Conservation (phyloP, 2,797 vertebrate genomes). For the Sitta carolinensis region DNA sequence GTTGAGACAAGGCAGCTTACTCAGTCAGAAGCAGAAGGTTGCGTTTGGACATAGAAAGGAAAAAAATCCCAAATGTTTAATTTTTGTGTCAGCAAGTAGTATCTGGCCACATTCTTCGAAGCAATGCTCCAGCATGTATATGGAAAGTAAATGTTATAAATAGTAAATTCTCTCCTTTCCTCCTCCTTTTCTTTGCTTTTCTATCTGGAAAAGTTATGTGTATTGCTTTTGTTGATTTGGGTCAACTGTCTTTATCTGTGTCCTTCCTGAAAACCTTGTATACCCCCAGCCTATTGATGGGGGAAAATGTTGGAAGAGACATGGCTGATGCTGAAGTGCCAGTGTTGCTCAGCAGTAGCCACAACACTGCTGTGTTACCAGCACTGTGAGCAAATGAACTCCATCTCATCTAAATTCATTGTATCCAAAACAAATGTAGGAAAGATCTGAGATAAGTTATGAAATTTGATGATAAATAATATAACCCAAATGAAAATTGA, state of each 20-base stretch:
- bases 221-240: neutral
- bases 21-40: neutral
- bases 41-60: neutral
- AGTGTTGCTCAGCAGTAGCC: neutral
- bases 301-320: neutral
- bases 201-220: neutral
- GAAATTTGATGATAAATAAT: neutral
- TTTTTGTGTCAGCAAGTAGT: neutral
- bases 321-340: neutral
- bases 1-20: neutral
- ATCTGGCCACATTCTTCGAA: neutral
- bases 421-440: neutral
- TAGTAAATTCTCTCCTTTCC: neutral
- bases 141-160: neutral
- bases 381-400: neutral
- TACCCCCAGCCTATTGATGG: neutral
- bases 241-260: neutral
- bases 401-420: neutral
- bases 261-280: too few relatives aligned
- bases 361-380: neutral
- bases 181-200: neutral
- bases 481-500: neutral
- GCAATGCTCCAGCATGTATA: neutral
- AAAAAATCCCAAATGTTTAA: neutral
- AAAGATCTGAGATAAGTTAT: neutral